Base-by-base conservation (phyloP, 2,113 vertebrate species). In the Xenopus laevis region DNA sequence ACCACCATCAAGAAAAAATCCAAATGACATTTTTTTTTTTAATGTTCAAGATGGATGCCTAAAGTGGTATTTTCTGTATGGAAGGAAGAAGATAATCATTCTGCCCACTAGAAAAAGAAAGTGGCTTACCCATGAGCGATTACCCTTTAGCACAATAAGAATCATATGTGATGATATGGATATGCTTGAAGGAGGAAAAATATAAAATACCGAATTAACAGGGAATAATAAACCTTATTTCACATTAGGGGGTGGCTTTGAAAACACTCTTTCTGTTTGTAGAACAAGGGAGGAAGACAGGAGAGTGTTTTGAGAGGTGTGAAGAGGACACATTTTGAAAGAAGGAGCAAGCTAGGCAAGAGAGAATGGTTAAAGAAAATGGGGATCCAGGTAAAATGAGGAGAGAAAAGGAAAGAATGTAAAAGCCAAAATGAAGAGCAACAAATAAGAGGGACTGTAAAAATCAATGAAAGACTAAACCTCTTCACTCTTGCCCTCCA, bases 401-500 rank as follows among this genome's bases (percentile, higher is more conserved):
- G 44, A 46, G 11, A 50, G 45, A 20, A 10, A 18, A 13, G n/a
- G 65, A 67, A 45, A 50, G 47, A 66, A 30, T 50, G 46, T 15
- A 74, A 66, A 71, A 70, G 30, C 58, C 53, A 69, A 57, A 69
- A 21, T 33, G 1, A 18, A 74, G 53, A 68, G 44, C 64, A 50
- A 67, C 45, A 60, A 46, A 55, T 45, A 53, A 33, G 23, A 27
- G 23, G 33, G 23, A 59, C 30, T 53, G 40, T 66, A 23, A 66
- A 63, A 64, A 2, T 12, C 45, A 10, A 65, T 44, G 5, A 45
- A 65, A 50, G 64, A 75, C 65, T 68, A 40, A 30, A 40, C 33
- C 65, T 75, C 62, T 55, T 68, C 65, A 40, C 65, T 27, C 23
- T 27, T 27, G 23, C 23, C 72, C 65, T 75, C 72, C 57, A 53